Evolutionary conservation across 2,797 vertebrate genomes (phyloP), one percentile per base, ranked within the genome.

Genomic region (Sebastes dallii): DNA sequence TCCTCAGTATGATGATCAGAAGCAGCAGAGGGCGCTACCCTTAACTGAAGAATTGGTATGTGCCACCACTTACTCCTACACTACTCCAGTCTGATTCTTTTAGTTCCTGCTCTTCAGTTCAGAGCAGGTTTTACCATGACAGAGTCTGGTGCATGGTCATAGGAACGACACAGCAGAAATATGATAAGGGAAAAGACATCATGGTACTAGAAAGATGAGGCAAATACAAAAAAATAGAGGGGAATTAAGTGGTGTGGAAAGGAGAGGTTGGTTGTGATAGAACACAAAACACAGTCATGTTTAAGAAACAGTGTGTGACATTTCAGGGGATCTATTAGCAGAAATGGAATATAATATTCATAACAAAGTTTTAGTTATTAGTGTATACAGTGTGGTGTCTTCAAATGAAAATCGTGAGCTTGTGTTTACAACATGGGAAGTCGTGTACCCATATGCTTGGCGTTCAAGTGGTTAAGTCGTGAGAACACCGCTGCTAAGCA

Each of bases 1-100:
- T 84, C 61, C 36, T 68, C 85, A 95, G 93, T 60, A 65, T 74
- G 83, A 75, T 3, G 86, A 88, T 50, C 66, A 85, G 58, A 78
- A n/a, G 56, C 88, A 91, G 81, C 90, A 86, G 79, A 91, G 73
- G 64, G 76, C 34, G 10, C 66, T 78, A 11, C 74, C 88, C 30
- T 54, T 86, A 66, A 27, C 62, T 70, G 88, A 91, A 39, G 85
- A 6, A 64, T 80, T 83, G 92, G 93, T 95, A 93, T 20, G 90
- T 92, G 20, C 27, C 78, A 74, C 30, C 55, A 58, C 61, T 71
- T 58, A 36, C 56, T 75, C 11, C 50, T 76, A 4, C 60, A 32
- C 5, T 20, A 65, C 55, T 24, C 36, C 30, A 72, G 55, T 58
- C 34, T 78, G 30, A 77, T 39, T 73, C 16, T 29, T 46, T 46